These are phyloP conservation scores for Pelodiscus sinensis DNA, from an alignment of 2,113 vertebrate genomes.

Conservation along the genomic window DNA sequence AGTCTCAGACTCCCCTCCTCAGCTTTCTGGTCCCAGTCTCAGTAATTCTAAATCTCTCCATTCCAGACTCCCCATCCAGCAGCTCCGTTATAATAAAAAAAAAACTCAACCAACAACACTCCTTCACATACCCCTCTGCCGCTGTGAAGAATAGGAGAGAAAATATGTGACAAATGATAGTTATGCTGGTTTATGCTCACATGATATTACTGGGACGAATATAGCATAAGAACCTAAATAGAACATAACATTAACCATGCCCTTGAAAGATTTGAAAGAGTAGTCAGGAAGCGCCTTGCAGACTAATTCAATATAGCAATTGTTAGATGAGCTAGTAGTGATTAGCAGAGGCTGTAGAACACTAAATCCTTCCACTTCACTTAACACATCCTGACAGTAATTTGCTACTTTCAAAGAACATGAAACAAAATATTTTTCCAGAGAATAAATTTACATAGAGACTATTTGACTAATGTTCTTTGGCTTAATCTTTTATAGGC, in stretches of 20 bases:
- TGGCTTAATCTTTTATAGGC: slow-evolving; percentile 11
- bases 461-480: not conserved
- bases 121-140: not conserved
- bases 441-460: slow-evolving; percentile 4
- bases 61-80: not conserved
- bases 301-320: slow-evolving; percentile 21
- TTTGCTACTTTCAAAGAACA: slow-evolving; percentile 39
- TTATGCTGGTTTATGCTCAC: not conserved
- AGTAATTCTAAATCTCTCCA: not conserved
- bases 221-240: not conserved
- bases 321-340: slow-evolving; percentile 30
- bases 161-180: not conserved
- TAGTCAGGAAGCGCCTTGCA: not conserved
- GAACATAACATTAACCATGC: slow-evolving; percentile 52
- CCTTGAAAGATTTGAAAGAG: slow-evolving; percentile 39
- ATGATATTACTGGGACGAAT: not conserved
- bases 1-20: not conserved
- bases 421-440: slow-evolving; percentile 33
- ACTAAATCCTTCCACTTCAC: not conserved
- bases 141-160: not conserved
- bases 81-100: not conserved
- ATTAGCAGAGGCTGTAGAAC: slow-evolving; percentile 44
- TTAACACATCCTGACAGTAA: slow-evolving; percentile 33
- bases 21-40: not conserved
- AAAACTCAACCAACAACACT: not conserved